These are phyloP conservation scores for Sebastiscus tertius DNA, from an alignment of 2,797 vertebrate genomes.

Conservation along the genomic window DNA sequence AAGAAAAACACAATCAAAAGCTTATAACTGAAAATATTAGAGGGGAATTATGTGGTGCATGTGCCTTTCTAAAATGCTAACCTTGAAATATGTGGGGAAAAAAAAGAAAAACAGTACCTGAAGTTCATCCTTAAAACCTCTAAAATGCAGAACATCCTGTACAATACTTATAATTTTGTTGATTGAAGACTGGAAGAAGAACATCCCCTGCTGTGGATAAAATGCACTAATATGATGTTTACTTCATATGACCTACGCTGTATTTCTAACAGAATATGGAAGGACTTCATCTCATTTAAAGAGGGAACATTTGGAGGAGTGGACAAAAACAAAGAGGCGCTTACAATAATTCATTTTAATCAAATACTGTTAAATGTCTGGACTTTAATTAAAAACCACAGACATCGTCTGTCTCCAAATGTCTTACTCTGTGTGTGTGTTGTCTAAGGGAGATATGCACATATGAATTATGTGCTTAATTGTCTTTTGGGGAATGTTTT, in stretches of 20 bases:
- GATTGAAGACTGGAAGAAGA: background rate
- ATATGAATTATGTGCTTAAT: slow-evolving; percentile 33
- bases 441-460: slow-evolving; percentile 7
- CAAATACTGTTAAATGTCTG: background rate
- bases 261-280: background rate
- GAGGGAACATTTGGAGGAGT: background rate
- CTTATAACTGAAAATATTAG: background rate
- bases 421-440: background rate
- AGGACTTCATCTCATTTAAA: background rate
- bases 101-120: background rate
- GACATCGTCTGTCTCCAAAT: background rate
- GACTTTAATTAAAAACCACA: slow-evolving; percentile 17
- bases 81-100: background rate
- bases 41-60: background rate
- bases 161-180: background rate
- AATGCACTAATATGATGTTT: background rate
- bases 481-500: slow-evolving; percentile 35
- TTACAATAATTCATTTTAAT: background rate
- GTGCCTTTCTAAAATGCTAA: background rate
- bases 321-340: background rate
- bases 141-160: background rate
- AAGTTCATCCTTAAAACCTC: background rate
- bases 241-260: background rate
- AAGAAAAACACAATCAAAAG: background rate
- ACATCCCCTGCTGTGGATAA: background rate